These are phyloP conservation scores for Cheilosia pagana DNA, from an alignment of 2,888 invertebrate genomes.

Conservation along the genomic window DNA sequence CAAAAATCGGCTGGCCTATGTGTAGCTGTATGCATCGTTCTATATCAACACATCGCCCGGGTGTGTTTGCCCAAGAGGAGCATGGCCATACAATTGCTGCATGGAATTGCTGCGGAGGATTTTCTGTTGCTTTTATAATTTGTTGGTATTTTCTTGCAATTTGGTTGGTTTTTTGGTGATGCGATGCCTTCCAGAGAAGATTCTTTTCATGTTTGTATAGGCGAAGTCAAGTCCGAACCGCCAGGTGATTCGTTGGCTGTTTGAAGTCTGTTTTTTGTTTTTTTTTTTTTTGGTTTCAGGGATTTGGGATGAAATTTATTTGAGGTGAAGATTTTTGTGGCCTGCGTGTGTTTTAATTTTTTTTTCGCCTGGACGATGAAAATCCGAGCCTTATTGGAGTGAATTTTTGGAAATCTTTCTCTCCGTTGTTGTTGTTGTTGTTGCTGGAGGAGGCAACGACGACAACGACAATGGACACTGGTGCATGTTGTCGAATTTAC, in stretches of 20 bases:
- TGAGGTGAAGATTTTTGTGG: conserved; percentile 74
- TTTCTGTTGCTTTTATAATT: background rate
- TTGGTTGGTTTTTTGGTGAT: conserved; percentile 45
- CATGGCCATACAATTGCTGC: conserved; percentile 61
- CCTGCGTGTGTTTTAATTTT: conserved; percentile 45
- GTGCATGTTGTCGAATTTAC: conserved; percentile 76
- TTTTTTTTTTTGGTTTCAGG: conserved; percentile 17
- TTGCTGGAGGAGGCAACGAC: background rate
- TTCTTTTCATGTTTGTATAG: conserved; percentile 65
- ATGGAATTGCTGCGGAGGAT: conserved; percentile 28
- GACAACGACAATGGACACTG: conserved; percentile 41
- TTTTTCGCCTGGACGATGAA: conserved; percentile 4
- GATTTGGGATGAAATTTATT: conserved; percentile 71
- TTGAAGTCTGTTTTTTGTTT: conserved; percentile 20
- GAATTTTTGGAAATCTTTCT: conserved; percentile 51
- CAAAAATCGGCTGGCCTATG: conserved; percentile 17
- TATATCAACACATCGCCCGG: background rate
- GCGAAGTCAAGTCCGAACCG: conserved; percentile 41
- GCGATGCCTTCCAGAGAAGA: conserved; percentile 44
- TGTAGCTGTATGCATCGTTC: background rate
- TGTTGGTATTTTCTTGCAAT: conserved; percentile 53
- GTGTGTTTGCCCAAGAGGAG: conserved; percentile 23
- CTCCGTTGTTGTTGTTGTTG: conserved; percentile 26
- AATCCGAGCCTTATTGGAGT: conserved; percentile 65
- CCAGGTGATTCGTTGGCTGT: conserved; percentile 65